Base-by-base conservation (phyloP, 2,113 vertebrate genomes). In the Cynoglossus semilaevis region DNA sequence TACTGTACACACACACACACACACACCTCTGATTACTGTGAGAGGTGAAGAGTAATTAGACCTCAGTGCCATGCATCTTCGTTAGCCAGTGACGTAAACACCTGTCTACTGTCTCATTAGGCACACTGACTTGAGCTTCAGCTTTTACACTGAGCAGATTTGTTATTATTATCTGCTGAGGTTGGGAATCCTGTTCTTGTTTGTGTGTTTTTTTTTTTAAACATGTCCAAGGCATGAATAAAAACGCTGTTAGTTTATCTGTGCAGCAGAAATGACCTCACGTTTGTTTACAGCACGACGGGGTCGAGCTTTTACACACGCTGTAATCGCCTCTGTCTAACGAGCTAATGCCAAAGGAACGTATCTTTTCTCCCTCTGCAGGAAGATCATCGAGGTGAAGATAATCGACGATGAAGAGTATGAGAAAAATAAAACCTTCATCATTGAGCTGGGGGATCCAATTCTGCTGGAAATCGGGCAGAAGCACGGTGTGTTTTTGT, bases 401-500 rank as follows among this genome's bases (percentile, higher is more conserved):
- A 91, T 91, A 11, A 91, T 91, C 17, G 91, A 91, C 9, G 90
- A 91, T 50, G 90, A 91, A 35, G 89, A 90, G 73, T 91, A 91
- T 9, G 91, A 91, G 79, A 91, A 91, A 76, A 91, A 91, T 63
- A 92, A 91, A 76, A 64, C 64, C 19, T 91, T 91, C 74, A 86
- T 41, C 77, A 81, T 92, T 11, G 91, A 91, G 85, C 80, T 91
- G 76, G 91, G 88, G 2, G 91, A 92, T 51, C 90, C 91, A 0
- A 46, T 92, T 9, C 88, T 92, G 36, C 71, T 92, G 61, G 90
- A 92, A 73, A 90, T 90, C 16, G 91, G 91, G 58, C 91, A 91
- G 71, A 90, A 90, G 70, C 87, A 89, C 0, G 87, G 88, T 89
- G 58, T 8, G 80, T 64, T 0, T 43, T 3, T 34, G 34, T 11